Evolutionary conservation across 2,888 invertebrate genomes (phyloP).

Genomic region (Athripsodes cinereus): DNA sequence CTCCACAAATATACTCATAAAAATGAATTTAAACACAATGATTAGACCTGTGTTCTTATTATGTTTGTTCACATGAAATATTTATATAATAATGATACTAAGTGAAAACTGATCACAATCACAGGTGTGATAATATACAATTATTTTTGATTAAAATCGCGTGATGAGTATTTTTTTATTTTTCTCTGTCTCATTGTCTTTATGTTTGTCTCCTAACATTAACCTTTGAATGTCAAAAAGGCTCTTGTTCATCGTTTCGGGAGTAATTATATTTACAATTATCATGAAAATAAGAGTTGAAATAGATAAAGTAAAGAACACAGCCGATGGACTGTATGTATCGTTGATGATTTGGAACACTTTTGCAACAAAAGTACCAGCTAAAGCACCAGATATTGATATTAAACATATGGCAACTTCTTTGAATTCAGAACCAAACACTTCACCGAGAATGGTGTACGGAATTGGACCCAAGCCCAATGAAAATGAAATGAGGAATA

Average conservation of each 20-base stretch:
- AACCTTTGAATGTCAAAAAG: conserved; percentile 48
- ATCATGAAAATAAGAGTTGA: conserved; percentile 42
- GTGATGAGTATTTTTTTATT: conserved; percentile 7
- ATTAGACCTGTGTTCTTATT: no score
- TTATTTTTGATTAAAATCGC: neutral
- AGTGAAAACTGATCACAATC: no score
- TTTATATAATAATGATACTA: no score
- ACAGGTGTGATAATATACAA: no score
- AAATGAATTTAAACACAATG: no score
- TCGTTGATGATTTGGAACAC: conserved; percentile 48
- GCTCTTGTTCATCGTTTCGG: conserved; percentile 54
- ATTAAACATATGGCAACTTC: conserved; percentile 23
- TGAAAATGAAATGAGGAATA: conserved; percentile 19
- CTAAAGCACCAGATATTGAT: conserved; percentile 36
- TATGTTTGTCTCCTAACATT: conserved; percentile 4
- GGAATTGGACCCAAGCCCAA: conserved; percentile 25
- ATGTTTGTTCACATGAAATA: no score
- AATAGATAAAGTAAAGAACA: conserved; percentile 44
- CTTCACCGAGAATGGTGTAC: conserved; percentile 24
- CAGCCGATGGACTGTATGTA: conserved; percentile 40
- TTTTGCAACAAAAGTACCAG: conserved; percentile 46
- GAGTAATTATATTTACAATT: conserved; percentile 45
- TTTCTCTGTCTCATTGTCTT: neutral
- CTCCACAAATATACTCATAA: no score
- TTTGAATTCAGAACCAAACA: conserved; percentile 24